phyloP scores from a whole-genome alignment of 2,113 vertebrate species.

The Dasyornis broadbenti region DNA sequence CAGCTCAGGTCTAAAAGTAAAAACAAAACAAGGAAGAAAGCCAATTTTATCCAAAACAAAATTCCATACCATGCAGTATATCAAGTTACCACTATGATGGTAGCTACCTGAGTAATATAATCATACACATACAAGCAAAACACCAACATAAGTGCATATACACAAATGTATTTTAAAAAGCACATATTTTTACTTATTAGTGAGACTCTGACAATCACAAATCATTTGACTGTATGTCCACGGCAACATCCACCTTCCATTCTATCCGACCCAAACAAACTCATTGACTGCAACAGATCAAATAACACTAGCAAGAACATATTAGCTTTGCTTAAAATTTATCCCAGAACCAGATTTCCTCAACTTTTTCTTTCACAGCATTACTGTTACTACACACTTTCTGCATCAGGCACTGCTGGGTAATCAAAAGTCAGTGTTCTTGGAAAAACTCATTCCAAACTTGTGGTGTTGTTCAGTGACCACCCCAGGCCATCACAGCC shows the following conservation, averaged over 20 bases:
- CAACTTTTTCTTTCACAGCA: neutral
- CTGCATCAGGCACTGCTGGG: neutral
- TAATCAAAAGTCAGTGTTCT: neutral
- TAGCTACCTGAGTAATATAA: neutral
- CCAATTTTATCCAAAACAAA: neutral
- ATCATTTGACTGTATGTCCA: neutral
- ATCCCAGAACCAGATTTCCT: neutral
- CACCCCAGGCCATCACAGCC: neutral
- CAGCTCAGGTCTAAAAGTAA: conserved; percentile 79
- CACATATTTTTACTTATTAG: neutral
- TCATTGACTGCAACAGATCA: neutral
- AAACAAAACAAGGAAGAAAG: neutral
- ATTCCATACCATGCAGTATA: neutral
- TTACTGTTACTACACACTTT: neutral
- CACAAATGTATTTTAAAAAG: neutral
- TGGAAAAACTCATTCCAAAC: neutral
- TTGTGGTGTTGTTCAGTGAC: neutral
- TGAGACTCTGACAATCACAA: neutral
- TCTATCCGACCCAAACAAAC: neutral
- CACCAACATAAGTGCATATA: neutral
- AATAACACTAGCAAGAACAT: neutral
- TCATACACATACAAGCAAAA: neutral
- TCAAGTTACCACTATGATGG: neutral
- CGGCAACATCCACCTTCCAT: neutral
- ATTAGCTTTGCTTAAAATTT: neutral